A percentile compares a stretch with the other conserved stretches of the same genome.
Conservation (phyloP, 2,888 invertebrate genomes). For the Acanthococcus lagerstroemiae region DNA sequence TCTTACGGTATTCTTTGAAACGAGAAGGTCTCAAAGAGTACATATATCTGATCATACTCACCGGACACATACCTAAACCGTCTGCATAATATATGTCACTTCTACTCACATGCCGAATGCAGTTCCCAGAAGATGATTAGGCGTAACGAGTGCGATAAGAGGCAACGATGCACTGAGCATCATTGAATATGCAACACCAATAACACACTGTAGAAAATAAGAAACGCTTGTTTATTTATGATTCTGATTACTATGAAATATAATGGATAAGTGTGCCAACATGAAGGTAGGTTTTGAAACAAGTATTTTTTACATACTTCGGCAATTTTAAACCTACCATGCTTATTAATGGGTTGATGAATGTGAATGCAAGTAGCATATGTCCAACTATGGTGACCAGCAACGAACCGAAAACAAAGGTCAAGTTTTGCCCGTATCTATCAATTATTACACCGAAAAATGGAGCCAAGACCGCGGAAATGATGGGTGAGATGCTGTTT, state of each 20-base stretch:
- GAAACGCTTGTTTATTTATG: no score
- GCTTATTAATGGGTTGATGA: slow-evolving; percentile 50
- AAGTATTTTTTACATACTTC: no score
- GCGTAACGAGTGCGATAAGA: slow-evolving; percentile 79
- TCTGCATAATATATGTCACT: background rate
- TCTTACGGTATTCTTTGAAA: no score
- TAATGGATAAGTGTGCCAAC: no score
- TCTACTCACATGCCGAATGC: slow-evolving; percentile 94
- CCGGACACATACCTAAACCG: no score
- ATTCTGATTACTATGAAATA: no score
- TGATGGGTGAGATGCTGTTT: slow-evolving; percentile 73
- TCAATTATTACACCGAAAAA: slow-evolving; percentile 82
- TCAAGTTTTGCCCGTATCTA: slow-evolving; percentile 76
- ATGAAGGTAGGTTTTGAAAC: no score
- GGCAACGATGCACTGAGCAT: slow-evolving; percentile 94
- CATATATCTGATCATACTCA: no score
- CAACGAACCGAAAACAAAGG: slow-evolving; percentile 79
- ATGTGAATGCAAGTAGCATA: slow-evolving; percentile 52
- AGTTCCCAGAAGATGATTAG: slow-evolving; percentile 85
- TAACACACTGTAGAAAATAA: slow-evolving; percentile 45
- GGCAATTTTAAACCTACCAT: no score
- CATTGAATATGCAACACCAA: slow-evolving; percentile 86
- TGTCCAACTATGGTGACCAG: slow-evolving; percentile 51
- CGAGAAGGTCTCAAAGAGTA: no score
- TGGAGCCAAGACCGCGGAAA: slow-evolving; percentile 78